Base-by-base conservation (phyloP, 1,140 invertebrate species). In the Zaprionus ornatus region DNA sequence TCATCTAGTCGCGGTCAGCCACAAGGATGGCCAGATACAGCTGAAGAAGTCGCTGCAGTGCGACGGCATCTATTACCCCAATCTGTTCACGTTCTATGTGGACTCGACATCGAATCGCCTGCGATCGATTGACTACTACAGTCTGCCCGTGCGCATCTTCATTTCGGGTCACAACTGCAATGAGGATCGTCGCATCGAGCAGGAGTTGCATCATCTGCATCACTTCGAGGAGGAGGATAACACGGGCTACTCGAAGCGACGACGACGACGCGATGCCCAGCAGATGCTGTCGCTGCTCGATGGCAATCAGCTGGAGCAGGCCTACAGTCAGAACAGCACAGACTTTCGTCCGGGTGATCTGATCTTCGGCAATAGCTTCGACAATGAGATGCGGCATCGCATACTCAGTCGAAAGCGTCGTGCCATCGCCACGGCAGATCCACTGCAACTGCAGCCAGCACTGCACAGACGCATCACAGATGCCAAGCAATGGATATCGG, bases 31-130 rank as follows among this genome's bases (percentile, higher is more conserved):
- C 1, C 94, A 95, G 57, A 95, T 98, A n/a, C 95, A 94, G 1
- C 91, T 97, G n/a, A 95, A 95, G 68, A 95, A 95, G 76, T 93
- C 93, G 15, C 92, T 98, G n/a, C 94, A 95, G 77, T 98, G 97
- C 93, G 95, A 97, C 71, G 96, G 96, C 29, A 94, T 97, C 9
- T 95, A 96, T 60, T 97, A 97, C 83, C 96, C 97, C 0, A 96
- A 96, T 77, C 94, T 97, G 17, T 97, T 98, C 92, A 97, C 96
- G 4, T 95, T 97, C 77, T 97, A 97, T 93, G 95, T 98, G 65
- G 97, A 98, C 85, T 97, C 97, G 15, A 96, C 96, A 25, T 96
- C 96, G 42, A 96, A 96, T 79, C 94, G 95, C 48, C 93, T 97
- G 32, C 94, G 95, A 4, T 97, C 96, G 62, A 95, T 97, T 48